Percentiles rank a stretch among this genome's conserved stretches.
Conservation (phyloP, 2,113 vertebrate genomes). For the Electrona antarctica region DNA sequence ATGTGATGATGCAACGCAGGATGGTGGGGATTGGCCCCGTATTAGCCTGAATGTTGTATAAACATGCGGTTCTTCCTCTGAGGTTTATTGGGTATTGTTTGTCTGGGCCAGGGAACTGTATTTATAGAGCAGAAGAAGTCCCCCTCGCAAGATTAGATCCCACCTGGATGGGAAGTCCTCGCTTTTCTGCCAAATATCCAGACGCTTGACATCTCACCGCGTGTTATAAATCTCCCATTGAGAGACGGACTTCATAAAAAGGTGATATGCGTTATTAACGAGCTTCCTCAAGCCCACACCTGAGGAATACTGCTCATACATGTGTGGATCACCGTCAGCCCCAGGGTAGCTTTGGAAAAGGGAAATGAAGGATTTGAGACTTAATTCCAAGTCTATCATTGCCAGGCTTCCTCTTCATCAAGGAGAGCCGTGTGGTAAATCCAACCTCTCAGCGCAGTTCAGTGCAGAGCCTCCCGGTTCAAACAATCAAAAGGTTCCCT, state of each 20-base stretch:
- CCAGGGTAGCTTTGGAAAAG: conserved; percentile 29
- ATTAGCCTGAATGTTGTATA: conserved; percentile 69
- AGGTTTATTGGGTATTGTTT: conserved; percentile 79
- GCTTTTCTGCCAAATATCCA: conserved; percentile 68
- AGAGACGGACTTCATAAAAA: conserved; percentile 62
- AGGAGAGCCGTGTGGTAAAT: neutral
- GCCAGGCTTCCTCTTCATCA: conserved; percentile 23
- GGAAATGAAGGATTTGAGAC: conserved; percentile 31
- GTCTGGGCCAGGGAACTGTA: conserved; percentile 67
- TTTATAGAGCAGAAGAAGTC: conserved; percentile 75
- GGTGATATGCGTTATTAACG: conserved; percentile 51
- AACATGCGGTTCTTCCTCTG: conserved; percentile 71
- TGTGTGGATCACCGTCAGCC: conserved; percentile 33
- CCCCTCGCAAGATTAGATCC: conserved; percentile 73
- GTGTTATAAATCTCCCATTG: conserved; percentile 67
- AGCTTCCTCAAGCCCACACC: conserved; percentile 52
- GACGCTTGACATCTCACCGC: conserved; percentile 49
- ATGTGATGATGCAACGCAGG: conserved; percentile 48
- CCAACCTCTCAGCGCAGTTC: conserved; percentile 1
- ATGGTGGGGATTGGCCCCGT: conserved; percentile 53
- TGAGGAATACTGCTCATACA: conserved; percentile 31
- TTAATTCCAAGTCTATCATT: conserved; percentile 23
- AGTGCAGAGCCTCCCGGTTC: neutral
- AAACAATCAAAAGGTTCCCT: neutral
- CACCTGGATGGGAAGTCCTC: conserved; percentile 75